Conservation (phyloP, 2,888 invertebrate species). For the Noctua janthe region DNA sequence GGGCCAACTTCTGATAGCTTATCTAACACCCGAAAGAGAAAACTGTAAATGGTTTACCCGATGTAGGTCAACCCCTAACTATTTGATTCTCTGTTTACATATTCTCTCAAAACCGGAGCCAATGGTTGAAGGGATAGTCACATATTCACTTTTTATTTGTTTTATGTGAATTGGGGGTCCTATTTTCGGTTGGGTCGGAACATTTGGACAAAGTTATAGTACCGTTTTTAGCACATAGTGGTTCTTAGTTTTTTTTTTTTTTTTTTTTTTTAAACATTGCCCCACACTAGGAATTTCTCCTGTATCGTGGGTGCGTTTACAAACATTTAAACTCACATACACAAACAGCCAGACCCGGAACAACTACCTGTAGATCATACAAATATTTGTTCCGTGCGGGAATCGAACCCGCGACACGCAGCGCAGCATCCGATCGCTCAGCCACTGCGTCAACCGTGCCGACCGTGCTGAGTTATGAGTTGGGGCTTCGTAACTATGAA, state of each 20-base stretch:
- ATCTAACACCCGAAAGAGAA: slow-evolving; percentile 23
- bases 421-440: too few relatives aligned
- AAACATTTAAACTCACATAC: too few relatives aligned
- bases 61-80: slow-evolving; percentile 47
- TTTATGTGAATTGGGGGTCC: slow-evolving; percentile 35
- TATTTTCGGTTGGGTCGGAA: slow-evolving; percentile 20
- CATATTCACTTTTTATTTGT: slow-evolving; percentile 41
- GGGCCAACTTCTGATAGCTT: slow-evolving; percentile 33
- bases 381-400: too few relatives aligned
- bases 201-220: slow-evolving; percentile 25
- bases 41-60: slow-evolving; percentile 46
- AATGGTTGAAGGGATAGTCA: slow-evolving; percentile 22
- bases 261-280: too few relatives aligned
- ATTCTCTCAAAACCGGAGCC: slow-evolving; percentile 27
- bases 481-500: not conserved
- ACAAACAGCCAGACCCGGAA: too few relatives aligned
- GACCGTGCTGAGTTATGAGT: too few relatives aligned
- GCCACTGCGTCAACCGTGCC: too few relatives aligned
- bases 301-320: too few relatives aligned
- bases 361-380: too few relatives aligned
- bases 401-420: too few relatives aligned
- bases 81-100: slow-evolving; percentile 45
- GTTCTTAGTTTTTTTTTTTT: too few relatives aligned
- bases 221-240: slow-evolving; percentile 24
- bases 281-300: too few relatives aligned